These are phyloP conservation scores for Copidosoma aretas DNA, from an alignment of 2,888 invertebrate species.

Conservation along the genomic window DNA sequence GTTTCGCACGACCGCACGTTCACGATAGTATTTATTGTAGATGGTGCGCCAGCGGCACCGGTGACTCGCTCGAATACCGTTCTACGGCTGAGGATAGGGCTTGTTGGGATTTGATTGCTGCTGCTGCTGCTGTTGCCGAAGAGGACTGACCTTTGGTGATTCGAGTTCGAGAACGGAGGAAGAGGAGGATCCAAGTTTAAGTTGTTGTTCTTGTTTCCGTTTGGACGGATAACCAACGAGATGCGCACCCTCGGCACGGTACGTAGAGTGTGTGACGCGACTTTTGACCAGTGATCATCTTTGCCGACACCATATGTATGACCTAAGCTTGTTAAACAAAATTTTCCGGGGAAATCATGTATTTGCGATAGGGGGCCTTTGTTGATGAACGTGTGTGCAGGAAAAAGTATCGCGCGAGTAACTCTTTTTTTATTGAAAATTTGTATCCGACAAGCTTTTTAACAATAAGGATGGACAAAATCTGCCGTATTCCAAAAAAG, in stretches of 20 bases:
- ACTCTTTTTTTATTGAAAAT: no score
- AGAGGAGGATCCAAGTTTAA: not conserved
- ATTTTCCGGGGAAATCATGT: no score
- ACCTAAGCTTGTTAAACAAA: no score
- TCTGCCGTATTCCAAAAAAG: no score
- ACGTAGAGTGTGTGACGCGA: constrained; percentile 47
- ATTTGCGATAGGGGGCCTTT: no score
- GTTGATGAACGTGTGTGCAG: no score
- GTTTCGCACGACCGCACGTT: not conserved
- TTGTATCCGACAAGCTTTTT: no score
- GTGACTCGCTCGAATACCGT: not conserved
- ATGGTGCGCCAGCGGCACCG: not conserved
- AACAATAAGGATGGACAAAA: no score
- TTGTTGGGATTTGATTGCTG: not conserved
- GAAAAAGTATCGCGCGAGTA: no score
- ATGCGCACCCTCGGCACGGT: constrained; percentile 58
- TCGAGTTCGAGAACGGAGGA: not conserved
- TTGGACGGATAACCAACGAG: constrained; percentile 39
- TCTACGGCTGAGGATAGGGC: not conserved
- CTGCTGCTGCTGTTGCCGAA: not conserved
- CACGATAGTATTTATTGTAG: constrained; percentile 1
- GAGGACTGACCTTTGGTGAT: not conserved
- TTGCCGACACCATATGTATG: no score
- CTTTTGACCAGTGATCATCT: no score
- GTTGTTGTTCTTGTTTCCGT: no score